Evolutionary conservation across 2,113 vertebrate species (phyloP), one percentile per base, ranked within the genome.

Genomic region (Numenius arquata): DNA sequence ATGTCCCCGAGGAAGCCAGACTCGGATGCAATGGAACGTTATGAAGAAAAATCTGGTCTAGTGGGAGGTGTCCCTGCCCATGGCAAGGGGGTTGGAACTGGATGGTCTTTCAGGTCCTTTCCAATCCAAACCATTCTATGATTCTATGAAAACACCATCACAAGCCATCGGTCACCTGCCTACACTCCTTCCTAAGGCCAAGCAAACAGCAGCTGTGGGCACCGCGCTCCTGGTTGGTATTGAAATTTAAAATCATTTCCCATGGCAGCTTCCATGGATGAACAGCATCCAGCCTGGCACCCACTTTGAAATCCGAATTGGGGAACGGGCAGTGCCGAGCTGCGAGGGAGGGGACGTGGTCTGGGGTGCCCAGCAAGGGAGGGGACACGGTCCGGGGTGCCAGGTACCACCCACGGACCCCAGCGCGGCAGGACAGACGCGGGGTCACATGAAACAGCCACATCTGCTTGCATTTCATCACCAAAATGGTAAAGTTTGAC

Each of bases 391-490:
- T 78, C 56, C 16, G 4, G 61, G 62, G 72, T 93, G 90, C 96
- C 95, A 96, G 73, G 59, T 93, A 94, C 77, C 92, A 93, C 78
- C 91, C 88, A 85, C 38, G 13, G 91, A 86, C 65, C 89, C 30
- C 67, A 79, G 90, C 10, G 1, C 10, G 2, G 75, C 7, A 9
- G 59, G 25, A 45, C 38, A 82, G 92, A 95, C 58, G 45, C 92
- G 85, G 84, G 70, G 90, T 95, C 96, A 74, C 72, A 92, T 58
- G 65, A 50, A 97, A 71, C 93, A 94, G 97, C 96, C 96, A 98
- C 97, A 97, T 98, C 98, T 98, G 98, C 98, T 98, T 98, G 97
- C 82, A 79, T 98, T 98, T 98, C 98, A 97, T 96, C 95, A 84
- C 93, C 15, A 34, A 96, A 97, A 93, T 88, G 82, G 91, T 94